Conservation (phyloP, 2,888 invertebrate genomes). For the Caenorhabditis sp. region DNA sequence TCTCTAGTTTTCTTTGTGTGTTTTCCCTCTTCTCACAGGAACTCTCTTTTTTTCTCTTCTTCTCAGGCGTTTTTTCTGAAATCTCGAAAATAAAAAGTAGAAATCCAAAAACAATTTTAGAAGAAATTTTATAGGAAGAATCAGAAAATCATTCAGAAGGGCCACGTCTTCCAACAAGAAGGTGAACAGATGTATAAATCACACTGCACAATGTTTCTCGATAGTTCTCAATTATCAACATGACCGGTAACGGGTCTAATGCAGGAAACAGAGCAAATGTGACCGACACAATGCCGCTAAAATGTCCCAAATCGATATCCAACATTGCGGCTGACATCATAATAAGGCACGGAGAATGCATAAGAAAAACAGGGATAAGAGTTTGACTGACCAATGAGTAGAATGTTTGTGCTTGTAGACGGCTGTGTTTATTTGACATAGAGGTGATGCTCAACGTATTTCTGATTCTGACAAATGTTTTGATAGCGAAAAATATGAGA, state of each 20-base stretch:
- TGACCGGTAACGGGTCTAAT: constrained; percentile 13
- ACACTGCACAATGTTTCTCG: constrained; percentile 3
- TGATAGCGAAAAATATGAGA: no score
- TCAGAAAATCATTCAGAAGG: no score
- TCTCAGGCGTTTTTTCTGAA: no score
- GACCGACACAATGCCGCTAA: constrained; percentile 12
- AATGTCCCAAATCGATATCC: constrained; percentile 10
- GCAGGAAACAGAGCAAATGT: constrained; percentile 13
- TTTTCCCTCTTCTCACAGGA: no score
- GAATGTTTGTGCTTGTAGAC: constrained; percentile 14
- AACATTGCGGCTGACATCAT: constrained; percentile 6
- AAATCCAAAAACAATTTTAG: no score
- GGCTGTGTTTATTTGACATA: not conserved
- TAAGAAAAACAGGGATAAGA: constrained; percentile 15
- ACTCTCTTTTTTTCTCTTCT: no score
- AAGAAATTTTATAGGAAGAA: no score
- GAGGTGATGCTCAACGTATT: no score
- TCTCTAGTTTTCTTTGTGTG: no score
- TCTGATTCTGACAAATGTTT: no score
- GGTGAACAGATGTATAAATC: not conserved
- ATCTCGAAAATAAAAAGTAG: no score
- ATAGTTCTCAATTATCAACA: constrained; percentile 9
- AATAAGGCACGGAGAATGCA: constrained; percentile 14
- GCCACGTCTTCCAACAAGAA: not conserved
- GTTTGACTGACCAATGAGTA: constrained; percentile 22